Conservation (phyloP, 2,797 vertebrate species). For the Thamnophis elegans region DNA sequence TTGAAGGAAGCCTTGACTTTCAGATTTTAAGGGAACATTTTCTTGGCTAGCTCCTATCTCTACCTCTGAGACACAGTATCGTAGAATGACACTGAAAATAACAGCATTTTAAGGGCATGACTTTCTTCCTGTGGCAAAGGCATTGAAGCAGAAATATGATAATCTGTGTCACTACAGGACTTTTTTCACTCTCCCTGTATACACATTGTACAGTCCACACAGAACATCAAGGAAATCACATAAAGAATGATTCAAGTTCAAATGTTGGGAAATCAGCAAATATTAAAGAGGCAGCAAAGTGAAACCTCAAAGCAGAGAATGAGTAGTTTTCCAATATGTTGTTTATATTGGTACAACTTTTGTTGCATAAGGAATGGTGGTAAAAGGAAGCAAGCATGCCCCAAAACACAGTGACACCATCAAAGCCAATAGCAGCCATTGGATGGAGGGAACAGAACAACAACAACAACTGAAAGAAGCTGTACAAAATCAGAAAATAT, state of each 20-base stretch:
- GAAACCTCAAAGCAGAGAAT: neutral
- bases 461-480: neutral
- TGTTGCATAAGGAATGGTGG: neutral
- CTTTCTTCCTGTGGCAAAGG: neutral
- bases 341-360: neutral
- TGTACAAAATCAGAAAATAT: neutral
- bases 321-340: neutral
- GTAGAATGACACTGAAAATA: neutral
- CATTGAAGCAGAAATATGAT: neutral
- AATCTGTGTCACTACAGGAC: neutral
- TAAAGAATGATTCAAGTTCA: neutral
- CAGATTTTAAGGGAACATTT: neutral
- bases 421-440: neutral
- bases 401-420: neutral
- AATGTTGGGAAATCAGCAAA: slow-evolving; percentile 8
- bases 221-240: slow-evolving; percentile 20
- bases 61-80: neutral
- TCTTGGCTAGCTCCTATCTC: neutral
- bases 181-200: neutral
- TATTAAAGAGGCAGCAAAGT: neutral
- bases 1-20: neutral
- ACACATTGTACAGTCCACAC: neutral
- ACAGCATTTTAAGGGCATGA: slow-evolving; percentile 7
- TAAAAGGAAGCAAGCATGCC: neutral
- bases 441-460: too few relatives aligned